Conservation (phyloP, 2,888 invertebrate species). For the Erebia aethiops region DNA sequence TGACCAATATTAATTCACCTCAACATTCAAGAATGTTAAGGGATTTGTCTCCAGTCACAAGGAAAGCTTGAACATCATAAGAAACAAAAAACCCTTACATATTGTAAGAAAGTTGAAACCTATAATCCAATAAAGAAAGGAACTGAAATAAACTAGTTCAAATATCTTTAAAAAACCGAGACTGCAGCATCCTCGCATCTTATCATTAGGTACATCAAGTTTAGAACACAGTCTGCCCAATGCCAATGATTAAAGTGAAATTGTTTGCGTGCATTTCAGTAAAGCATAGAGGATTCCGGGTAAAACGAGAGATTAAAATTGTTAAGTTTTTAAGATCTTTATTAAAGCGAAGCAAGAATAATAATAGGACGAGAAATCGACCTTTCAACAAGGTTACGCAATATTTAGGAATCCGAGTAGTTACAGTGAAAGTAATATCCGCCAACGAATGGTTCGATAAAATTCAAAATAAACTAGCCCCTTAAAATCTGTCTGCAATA, state of each 20-base stretch:
- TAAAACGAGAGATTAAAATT: background rate
- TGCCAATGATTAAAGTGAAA: background rate
- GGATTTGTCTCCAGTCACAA: background rate
- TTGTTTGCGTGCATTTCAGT: background rate
- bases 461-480: constrained; percentile 5
- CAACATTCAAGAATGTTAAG: background rate
- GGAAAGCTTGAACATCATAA: background rate
- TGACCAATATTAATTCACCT: too few species aligned
- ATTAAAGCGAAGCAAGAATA: constrained; percentile 5
- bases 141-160: background rate
- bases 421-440: constrained; percentile 24
- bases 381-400: constrained; percentile 8
- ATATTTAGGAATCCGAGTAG: constrained; percentile 14
- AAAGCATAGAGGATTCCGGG: background rate
- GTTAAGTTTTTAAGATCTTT: background rate
- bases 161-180: background rate
- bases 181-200: background rate
- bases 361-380: constrained; percentile 4
- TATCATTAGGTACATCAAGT: background rate
- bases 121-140: background rate
- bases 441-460: constrained; percentile 5
- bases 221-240: background rate
- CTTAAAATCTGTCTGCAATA: constrained; percentile 9
- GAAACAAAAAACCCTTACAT: background rate
- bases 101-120: background rate